A percentile compares a stretch with the other conserved stretches of the same genome.
Conservation (phyloP, 2,888 invertebrate species). For the Chloroclysta siterata region DNA sequence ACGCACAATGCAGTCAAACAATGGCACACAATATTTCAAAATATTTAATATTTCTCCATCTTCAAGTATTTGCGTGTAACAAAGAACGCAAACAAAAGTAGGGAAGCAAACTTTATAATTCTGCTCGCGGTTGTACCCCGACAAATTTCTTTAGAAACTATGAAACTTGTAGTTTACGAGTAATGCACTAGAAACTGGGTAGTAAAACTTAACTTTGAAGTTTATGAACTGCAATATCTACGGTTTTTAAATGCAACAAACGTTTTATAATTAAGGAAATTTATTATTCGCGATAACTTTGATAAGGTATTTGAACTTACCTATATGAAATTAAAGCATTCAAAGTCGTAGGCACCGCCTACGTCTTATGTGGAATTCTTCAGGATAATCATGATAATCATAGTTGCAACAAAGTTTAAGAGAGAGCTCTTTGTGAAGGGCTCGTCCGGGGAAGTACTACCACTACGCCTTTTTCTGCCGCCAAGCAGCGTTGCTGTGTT, state of each 20-base stretch:
- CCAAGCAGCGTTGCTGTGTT: too few relatives aligned
- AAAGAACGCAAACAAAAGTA: conserved; percentile 39
- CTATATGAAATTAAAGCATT: too few relatives aligned
- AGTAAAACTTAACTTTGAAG: conserved; percentile 39
- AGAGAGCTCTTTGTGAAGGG: too few relatives aligned
- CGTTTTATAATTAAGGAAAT: conserved; percentile 7
- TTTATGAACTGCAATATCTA: conserved; percentile 33
- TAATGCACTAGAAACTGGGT: conserved; percentile 49
- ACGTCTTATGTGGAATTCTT: too few relatives aligned
- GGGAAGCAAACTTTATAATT: conserved; percentile 38
- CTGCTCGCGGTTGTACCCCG: conserved; percentile 41
- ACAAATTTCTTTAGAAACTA: conserved; percentile 52
- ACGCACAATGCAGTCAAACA: conserved; percentile 9
- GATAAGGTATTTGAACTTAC: too few relatives aligned
- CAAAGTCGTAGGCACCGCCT: too few relatives aligned
- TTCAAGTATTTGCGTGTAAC: conserved; percentile 41
- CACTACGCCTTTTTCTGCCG: too few relatives aligned
- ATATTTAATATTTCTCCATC: conserved; percentile 27
- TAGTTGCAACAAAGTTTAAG: too few relatives aligned
- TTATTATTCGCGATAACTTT: background rate
- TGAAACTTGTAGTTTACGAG: conserved; percentile 55
- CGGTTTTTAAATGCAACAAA: conserved; percentile 23
- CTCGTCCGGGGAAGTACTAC: background rate
- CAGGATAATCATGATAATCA: too few relatives aligned
- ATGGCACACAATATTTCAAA: conserved; percentile 19